Base-by-base conservation (phyloP, 2,888 invertebrate species). In the Calameuta filiformis region DNA sequence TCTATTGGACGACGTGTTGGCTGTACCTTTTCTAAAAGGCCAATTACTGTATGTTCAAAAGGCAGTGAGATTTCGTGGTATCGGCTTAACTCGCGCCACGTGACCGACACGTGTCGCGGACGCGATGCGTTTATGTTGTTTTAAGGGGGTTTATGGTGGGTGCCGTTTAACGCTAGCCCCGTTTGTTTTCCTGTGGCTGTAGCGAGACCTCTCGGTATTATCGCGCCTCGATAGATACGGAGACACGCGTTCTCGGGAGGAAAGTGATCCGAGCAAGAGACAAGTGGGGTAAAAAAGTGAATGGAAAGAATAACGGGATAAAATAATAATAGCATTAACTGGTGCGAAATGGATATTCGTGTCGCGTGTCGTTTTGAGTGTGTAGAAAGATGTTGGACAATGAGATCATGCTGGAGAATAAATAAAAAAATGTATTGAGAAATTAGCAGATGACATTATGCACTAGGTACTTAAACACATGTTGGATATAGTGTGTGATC, bases 101-200 rank as follows among this genome's bases (percentile, higher is more conserved):
- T 85, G 88, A n/a, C 81, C n/a, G 87, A 73, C 90, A 89, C 90
- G 90, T 88, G 89, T 78, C 87, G 23, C 69, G 35, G 81, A 75
- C 80, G 81, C 82, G 77, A 31, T 78, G 78, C 76, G 80, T 74
- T 73, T 76, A 77, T 77, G 75, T 76, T 80, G 83, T 83, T 83
- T 82, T 77, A 73, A 75, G 75, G 75, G 56, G 56, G 56, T 56
- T 56, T 56, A 56, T 56, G 56, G 9, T 56, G 56, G 56, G 56
- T 23, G 56, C 23, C 56, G 56, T 56, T 56, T 56, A 56, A 56
- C 56, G 23, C 56, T 56, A 56, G 56, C 56, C 56, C 56, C 23
- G 23, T 56, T 56, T 56, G 56, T 56, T 56, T 56, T 56, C 56
- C 56, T 56, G 9, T 23, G 56, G 56, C 56, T 23, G 56, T 56